Evolutionary conservation across 1,140 invertebrate genomes (phyloP).

Genomic region (Kradibia gibbosae): DNA sequence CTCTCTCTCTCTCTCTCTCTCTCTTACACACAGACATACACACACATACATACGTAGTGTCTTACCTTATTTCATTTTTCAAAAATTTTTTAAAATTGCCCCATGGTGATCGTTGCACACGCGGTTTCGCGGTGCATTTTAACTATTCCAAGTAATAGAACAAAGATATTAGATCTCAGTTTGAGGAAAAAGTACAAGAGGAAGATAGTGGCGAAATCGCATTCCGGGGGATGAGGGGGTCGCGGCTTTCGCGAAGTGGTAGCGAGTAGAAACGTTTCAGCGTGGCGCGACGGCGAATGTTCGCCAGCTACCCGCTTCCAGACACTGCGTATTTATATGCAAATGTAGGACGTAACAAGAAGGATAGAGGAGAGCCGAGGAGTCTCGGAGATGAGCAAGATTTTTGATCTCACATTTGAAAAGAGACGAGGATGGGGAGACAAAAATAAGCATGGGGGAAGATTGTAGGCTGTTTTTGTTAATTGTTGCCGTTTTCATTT

Average conservation of each 20-base stretch:
- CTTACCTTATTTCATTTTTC: no score
- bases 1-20: background rate
- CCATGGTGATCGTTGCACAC: background rate
- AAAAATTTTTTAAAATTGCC: slow-evolving; percentile 1
- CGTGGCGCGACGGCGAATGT: background rate
- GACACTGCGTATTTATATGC: slow-evolving; percentile 46
- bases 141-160: background rate
- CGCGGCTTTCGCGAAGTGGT: background rate
- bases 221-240: no score
- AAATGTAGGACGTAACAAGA: slow-evolving; percentile 30
- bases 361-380: background rate
- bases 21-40: background rate
- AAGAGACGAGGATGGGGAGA: background rate
- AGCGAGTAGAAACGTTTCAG: background rate
- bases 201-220: background rate
- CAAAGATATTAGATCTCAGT: background rate
- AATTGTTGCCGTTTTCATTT: slow-evolving; percentile 7
- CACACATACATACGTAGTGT: no score
- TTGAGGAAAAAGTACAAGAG: slow-evolving; percentile 7
- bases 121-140: background rate
- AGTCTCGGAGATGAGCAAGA: background rate
- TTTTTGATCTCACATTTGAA: slow-evolving; percentile 28
- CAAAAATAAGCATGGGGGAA: background rate
- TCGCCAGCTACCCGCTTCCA: slow-evolving; percentile 14
- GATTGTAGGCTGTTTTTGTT: slow-evolving; percentile 12